These are phyloP conservation scores for Crepidodera aurea DNA, from an alignment of 2,888 invertebrate genomes.

Conservation along the genomic window DNA sequence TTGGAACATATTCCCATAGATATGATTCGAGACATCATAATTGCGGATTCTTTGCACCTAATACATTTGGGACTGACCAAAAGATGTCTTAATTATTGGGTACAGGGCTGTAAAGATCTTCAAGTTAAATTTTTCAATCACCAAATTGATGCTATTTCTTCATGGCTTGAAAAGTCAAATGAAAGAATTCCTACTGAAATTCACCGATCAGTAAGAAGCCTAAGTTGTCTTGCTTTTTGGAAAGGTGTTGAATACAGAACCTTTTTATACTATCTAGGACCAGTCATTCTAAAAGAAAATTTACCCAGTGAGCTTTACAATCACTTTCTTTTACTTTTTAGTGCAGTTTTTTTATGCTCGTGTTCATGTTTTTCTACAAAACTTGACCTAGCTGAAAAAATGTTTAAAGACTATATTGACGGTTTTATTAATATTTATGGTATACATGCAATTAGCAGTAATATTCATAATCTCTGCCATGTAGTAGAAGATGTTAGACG, in stretches of 20 bases:
- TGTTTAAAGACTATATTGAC: constrained; percentile 26
- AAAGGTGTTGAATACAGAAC: constrained; percentile 30
- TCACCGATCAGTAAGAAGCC: constrained; percentile 19
- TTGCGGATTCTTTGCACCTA: constrained; percentile 16
- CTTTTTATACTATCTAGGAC: constrained; percentile 37
- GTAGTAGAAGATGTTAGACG: constrained; percentile 49
- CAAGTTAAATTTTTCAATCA: constrained; percentile 18
- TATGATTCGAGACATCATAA: constrained; percentile 18
- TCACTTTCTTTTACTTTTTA: constrained; percentile 29
- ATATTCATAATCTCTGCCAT: constrained; percentile 55
- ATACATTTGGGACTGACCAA: constrained; percentile 16
- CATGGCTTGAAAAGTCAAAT: constrained; percentile 13
- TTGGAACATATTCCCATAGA: constrained; percentile 20
- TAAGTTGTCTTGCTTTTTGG: constrained; percentile 10
- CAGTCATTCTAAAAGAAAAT: constrained; percentile 32
- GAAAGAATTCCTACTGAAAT: constrained; percentile 24
- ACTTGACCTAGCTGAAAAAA: constrained; percentile 36
- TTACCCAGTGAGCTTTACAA: constrained; percentile 32
- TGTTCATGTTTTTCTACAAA: constrained; percentile 22
- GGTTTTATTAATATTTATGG: constrained; percentile 20
- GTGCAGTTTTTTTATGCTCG: constrained; percentile 26
- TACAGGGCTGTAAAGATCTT: constrained; percentile 21
- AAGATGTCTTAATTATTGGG: constrained; percentile 16
- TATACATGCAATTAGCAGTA: constrained; percentile 41
- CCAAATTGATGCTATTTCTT: constrained; percentile 19